Evolutionary conservation across 30 jellyfish, hydroid and myxozoan genomes (phyloP).

Genomic region (Clytia hemisphaerica): DNA sequence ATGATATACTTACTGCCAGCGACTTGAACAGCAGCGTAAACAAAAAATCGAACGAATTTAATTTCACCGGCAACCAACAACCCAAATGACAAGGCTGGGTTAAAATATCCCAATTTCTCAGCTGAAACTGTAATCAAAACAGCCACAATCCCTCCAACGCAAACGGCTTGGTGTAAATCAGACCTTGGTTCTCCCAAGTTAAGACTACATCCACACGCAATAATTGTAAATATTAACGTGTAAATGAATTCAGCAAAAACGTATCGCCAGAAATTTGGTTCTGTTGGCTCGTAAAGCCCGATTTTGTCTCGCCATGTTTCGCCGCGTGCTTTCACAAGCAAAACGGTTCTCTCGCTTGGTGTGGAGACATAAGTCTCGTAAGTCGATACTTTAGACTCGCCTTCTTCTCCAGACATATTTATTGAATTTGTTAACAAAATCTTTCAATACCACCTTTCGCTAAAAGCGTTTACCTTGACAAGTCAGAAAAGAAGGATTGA

Average conservation of each 20-base stretch:
- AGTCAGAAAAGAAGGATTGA: too few species aligned
- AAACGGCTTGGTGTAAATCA: conserved; percentile 14
- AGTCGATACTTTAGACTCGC: background rate
- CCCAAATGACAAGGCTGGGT: conserved; percentile 13
- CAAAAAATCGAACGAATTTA: background rate
- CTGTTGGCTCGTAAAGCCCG: background rate
- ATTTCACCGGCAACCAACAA: background rate
- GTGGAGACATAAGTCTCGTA: conserved; percentile 12
- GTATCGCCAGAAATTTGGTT: conserved; percentile 1
- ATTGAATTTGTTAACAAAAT: too few species aligned
- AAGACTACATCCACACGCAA: conserved; percentile 14
- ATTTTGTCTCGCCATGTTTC: conserved; percentile 12
- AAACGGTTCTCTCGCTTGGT: conserved; percentile 7
- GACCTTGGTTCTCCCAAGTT: background rate
- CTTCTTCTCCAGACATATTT: conserved; percentile 16
- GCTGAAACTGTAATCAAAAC: background rate
- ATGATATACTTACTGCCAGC: conserved; percentile 3
- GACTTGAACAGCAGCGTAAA: conserved; percentile 6
- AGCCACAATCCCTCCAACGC: conserved; percentile 7
- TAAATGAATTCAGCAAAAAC: background rate
- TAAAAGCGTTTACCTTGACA: too few species aligned
- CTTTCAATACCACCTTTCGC: too few species aligned
- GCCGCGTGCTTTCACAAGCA: background rate
- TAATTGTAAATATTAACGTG: background rate
- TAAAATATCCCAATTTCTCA: conserved; percentile 7